Evolutionary conservation across 23 tunicate genomes (phyloP), one percentile per base, ranked within the genome.

Genomic region (Aplidium turbinatum): DNA sequence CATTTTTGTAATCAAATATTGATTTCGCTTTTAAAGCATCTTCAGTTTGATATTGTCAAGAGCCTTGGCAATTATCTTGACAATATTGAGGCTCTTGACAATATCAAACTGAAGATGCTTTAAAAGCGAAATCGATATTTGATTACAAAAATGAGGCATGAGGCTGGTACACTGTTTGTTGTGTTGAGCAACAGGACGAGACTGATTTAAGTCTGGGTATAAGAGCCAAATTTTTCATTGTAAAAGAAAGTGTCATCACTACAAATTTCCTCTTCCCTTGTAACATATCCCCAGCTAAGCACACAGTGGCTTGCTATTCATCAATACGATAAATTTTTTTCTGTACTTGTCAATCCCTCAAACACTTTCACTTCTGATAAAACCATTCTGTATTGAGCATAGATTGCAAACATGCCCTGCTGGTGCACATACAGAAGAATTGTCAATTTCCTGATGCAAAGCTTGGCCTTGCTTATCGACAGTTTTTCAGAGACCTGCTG

Each of bases 401-500:
- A 7, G 60, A 4, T 53, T 27, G 21, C 60, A 53, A 7, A 53
- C 26, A 53, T 53, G 60, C 22, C 60, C 60, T 7, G 16, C 60
- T 19, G 60, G 20, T 19, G 21, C 60, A 53, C 26, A 24, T 19
- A 53, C n/a, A 53, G 60, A 7, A 11, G 16, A 19, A 11, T 19
- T 19, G 22, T 53, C 60, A 7, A 53, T 4, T 53, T 19, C 60
- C n/a, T 7, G 21, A 4, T 27, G 16, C 22, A 53, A 53, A 53
- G 16, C 21, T 53, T 53, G 4, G 60, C 60, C 22, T 53, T 53
- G 21, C 26, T 4, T 19, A 53, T 53, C 5, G 21, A 11, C n/a
- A 53, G 16, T 28, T n/a, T 61, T 61, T 61, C 68, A 7, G 7
- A 61, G 13, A 19, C 6, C 35, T 61, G 68, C 68, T 61, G 68